Evolutionary conservation across 2,113 vertebrate genomes (phyloP).

Genomic region (Orthonyx spaldingii): DNA sequence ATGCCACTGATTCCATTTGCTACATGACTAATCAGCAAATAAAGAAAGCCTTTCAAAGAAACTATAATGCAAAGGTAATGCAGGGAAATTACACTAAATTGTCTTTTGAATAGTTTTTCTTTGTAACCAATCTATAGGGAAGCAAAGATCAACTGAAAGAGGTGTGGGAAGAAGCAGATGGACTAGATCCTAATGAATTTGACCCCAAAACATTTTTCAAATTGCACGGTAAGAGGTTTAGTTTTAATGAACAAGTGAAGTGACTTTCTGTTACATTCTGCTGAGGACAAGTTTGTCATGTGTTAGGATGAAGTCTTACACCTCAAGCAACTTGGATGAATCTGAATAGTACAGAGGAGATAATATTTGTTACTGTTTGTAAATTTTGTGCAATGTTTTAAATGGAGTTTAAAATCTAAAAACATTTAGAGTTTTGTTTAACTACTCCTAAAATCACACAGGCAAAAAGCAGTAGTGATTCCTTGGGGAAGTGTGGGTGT

Average conservation of each 20-base stretch:
- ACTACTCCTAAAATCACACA: background rate
- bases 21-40: background rate
- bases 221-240: conserved; percentile 85
- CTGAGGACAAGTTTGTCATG: background rate
- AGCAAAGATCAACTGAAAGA: conserved; percentile 97
- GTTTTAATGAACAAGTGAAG: conserved; percentile 17
- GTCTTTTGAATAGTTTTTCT: conserved; percentile 23
- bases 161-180: conserved; percentile 96
- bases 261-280: background rate
- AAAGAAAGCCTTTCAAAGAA: background rate
- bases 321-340: background rate
- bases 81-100: background rate
- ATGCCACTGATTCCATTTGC: background rate
- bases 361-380: background rate
- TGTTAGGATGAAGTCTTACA: background rate
- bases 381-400: background rate
- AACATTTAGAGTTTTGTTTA: background rate
- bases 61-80: background rate
- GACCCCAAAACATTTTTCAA: conserved; percentile 98
- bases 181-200: conserved; percentile 94
- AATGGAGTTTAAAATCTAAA: background rate
- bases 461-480: background rate
- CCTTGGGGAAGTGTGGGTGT: background rate
- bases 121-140: conserved; percentile 76
- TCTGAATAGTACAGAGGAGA: background rate